Base-by-base conservation (phyloP, 1,140 invertebrate species). In the Oscheius sp. region DNA sequence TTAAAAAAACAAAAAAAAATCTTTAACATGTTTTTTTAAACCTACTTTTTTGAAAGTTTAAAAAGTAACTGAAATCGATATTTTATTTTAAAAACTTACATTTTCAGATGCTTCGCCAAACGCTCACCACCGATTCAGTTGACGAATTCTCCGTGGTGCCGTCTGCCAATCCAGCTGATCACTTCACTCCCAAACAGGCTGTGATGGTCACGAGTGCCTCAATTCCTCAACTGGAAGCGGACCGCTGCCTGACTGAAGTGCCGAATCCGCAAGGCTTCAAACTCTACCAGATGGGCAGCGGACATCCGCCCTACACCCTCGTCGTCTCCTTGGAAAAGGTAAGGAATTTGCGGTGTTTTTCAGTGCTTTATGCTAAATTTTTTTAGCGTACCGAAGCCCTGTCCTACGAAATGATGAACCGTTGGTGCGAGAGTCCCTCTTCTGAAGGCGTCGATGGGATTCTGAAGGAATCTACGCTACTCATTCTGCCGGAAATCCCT, bases 401-500 rank as follows among this genome's bases (percentile, higher is more conserved):
- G 29, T 64, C 79, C 4, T 84, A 82, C 36, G 78, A 84, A 59
- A 74, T 83, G 61, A 82, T 75, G 20, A 49, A 55, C 15, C 46
- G 68, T 1, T 78, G 82, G 20, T 84, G 80, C 46, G 73, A 78
- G 2, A 55, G 42, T 23, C 26, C 46, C 15, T 71, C 80, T 15
- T 45, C 52, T 28, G 46, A 42, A 13, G 72, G 77, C 20, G 45
- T 83, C 20, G n/a, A 36, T 0, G 59, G 66, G 0, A 72, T 83
- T 68, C 62, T 84, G 45, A 42, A 59, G 1, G 13, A 64, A 29
- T 82, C 80, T 2, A 83, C 78, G 0, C 34, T 83, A 15, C 38
- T 84, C n/a, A 52, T 83, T 15, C 32, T 84, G 58, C 82, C 82
- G n/a, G 71, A 83, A 52, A 83, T 83, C 34, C 82, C 82, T 28